A percentile compares a stretch with the other conserved stretches of the same genome.
phyloP scores from a whole-genome alignment of 2,113 vertebrate genomes.

The Callipepla californica region DNA sequence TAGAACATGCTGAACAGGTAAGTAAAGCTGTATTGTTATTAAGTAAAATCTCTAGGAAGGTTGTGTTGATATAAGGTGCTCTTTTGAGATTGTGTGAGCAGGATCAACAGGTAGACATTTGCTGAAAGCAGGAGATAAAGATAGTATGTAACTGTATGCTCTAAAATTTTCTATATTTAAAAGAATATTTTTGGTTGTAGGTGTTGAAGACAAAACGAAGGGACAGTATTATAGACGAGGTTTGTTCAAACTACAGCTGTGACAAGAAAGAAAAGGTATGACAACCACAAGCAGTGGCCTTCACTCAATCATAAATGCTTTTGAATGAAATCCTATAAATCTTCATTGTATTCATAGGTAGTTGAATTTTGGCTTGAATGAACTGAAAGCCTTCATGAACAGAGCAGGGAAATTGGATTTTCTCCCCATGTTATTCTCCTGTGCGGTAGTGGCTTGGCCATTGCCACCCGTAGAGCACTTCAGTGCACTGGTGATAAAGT shows the following conservation, averaged over 20 bases:
- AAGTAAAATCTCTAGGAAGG: background rate
- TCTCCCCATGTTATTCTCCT: background rate
- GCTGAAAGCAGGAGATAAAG: background rate
- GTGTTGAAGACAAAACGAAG: background rate
- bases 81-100: background rate
- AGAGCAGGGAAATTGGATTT: background rate
- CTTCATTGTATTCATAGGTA: background rate
- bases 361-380: background rate
- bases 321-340: background rate
- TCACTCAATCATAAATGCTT: background rate
- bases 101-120: background rate
- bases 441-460: background rate
- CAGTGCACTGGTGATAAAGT: background rate
- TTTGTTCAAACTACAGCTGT: background rate
- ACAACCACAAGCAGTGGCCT: background rate
- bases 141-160: too few relatives aligned
- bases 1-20: background rate
- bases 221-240: background rate
- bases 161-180: background rate
- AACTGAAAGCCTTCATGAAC: background rate
- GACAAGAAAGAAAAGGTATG: background rate
- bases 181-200: background rate
- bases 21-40: background rate
- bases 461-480: background rate
- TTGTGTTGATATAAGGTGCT: background rate